Evolutionary conservation across 1,140 invertebrate genomes (phyloP), one percentile per base, ranked within the genome.

Genomic region (Trichonephila inaurata): DNA sequence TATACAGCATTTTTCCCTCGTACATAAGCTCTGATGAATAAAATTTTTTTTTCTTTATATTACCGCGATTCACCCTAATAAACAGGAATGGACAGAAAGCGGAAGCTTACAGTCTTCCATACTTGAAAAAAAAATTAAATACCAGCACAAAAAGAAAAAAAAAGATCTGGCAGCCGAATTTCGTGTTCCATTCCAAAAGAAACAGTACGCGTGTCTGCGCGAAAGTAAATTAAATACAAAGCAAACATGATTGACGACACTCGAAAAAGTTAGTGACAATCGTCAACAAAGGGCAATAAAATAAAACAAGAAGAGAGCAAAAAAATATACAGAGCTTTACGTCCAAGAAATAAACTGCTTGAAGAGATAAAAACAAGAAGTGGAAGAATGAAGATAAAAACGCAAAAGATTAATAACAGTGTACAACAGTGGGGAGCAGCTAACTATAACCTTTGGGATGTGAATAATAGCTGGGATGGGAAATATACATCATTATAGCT

Each of bases 401-500:
- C 12, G 19, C 33, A 81, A 62, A n/a, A 66, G 44, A 87, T 86
- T 91, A 90, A 94, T 85, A 85, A 89, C 77, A 89, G 69, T 58
- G 69, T 87, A 28, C 19, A 62, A 33, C 51, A 18, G 77, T 33
- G n/a, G 93, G 44, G 62, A 85, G 81, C 81, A 91, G 89, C 60
- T 89, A 89, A 91, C 51, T 91, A 81, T 82, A 91, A 85, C 90
- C 90, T 92, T 92, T 51, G 51, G 81, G 90, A 64, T 24, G 81
- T 6, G 28, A 69, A 85, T 92, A 92, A 92, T 92, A 66, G 90
- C 60, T 28, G 77, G 90, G 61, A 82, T 64, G 90, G 61, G 86
- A 88, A 88, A 64, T 64, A 58, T 64, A 64, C 86, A 64, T 82
- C 89, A 91, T 91, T 91, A 91, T 44, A 91, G 69, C 72, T 91